Evolutionary conservation across 1,140 invertebrate species (phyloP).

Genomic region (Lutraria rhynchaena): DNA sequence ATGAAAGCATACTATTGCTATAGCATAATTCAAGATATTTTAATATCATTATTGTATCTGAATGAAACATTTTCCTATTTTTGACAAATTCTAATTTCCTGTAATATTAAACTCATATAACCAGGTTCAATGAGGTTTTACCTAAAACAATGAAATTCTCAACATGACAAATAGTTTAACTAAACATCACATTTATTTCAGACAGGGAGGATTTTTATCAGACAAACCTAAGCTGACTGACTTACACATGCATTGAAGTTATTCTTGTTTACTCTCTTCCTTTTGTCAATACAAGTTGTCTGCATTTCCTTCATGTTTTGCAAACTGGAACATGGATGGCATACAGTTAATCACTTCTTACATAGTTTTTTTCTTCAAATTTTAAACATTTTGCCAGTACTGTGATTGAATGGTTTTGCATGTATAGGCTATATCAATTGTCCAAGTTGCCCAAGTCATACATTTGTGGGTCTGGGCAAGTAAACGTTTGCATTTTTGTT

Average conservation of each 20-base stretch:
- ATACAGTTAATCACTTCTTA: too few species aligned
- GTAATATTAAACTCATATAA: neutral
- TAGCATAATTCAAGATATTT: too few species aligned
- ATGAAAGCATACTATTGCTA: too few species aligned
- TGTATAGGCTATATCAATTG: too few species aligned
- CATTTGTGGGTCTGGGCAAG: too few species aligned
- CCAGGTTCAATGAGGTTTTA: neutral
- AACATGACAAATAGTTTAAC: neutral
- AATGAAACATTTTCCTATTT: neutral
- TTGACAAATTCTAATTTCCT: neutral
- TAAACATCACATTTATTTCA: too few species aligned
- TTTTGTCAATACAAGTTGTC: neutral
- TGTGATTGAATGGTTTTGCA: too few species aligned
- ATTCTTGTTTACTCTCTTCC: conserved; percentile 26
- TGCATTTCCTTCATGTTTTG: conserved; percentile 29
- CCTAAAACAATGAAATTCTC: neutral
- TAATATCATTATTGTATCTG: neutral
- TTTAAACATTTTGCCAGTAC: too few species aligned
- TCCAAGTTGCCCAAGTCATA: too few species aligned
- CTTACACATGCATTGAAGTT: conserved; percentile 41
- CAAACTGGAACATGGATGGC: too few species aligned
- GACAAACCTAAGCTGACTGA: neutral
- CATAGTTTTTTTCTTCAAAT: too few species aligned
- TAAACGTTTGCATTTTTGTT: too few species aligned
- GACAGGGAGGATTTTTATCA: neutral